Evolutionary conservation across 2,113 vertebrate genomes (phyloP), one percentile per base, ranked within the genome.

Genomic region (Ammodytes marinus): DNA sequence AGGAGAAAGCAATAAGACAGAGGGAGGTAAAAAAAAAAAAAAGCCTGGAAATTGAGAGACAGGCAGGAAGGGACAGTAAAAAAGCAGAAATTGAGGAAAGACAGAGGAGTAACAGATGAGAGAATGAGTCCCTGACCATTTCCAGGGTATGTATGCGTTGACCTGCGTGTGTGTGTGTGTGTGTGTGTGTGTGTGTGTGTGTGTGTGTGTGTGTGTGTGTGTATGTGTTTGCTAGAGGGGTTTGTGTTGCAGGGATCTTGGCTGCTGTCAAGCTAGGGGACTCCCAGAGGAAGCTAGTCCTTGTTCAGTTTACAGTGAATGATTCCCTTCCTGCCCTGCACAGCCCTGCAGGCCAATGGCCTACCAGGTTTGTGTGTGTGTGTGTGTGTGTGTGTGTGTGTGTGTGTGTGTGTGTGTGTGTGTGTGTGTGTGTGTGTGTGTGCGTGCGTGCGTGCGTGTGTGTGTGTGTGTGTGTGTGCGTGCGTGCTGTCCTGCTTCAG

Each of bases 281-380:
- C 90, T 93, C 95, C 95, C 94, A 92, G 81, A 95, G 95, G 95
- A 96, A 96, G 95, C 90, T 80, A 88, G 93, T 91, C 89, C 91
- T 92, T 91, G 90, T 94, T 95, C 93, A 95, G 90, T 94, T 94
- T 93, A 93, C 90, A 93, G 93, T 94, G 94, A 96, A 97, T 96
- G 93, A 92, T 95, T 93, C 93, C 94, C 95, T 97, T 97, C 96
- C 96, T 96, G 95, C 95, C 93, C 85, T 80, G 87, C 90, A 68
- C 78, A 94, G 93, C 94, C 94, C 89, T 81, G 74, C 85, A 75
- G 92, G 95, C 95, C 94, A 86, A 80, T 75, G 86, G 93, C 89
- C 88, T 85, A 88, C 89, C 93, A 95, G 80, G 88, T 85, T 43
- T 84, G 61, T 89, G 88, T 87, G 79, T 82, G 77, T 79, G 74